Conservation (phyloP, 2,113 vertebrate species). For the Phycodurus eques region DNA sequence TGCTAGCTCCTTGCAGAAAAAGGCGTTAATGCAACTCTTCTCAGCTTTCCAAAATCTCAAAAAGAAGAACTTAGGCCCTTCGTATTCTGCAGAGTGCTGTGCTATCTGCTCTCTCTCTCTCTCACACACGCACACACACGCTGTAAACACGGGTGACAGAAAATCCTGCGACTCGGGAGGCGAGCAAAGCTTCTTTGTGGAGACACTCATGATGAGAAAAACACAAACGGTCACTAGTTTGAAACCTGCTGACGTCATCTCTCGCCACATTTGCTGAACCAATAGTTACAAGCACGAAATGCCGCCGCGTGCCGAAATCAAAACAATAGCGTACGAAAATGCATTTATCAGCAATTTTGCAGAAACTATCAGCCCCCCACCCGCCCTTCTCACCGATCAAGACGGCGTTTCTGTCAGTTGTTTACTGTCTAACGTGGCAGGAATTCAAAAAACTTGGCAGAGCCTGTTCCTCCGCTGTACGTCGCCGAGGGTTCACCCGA, state of each 20-base stretch:
- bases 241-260: slow-evolving; percentile 86
- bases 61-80: slow-evolving; percentile 35
- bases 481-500: slow-evolving; percentile 72
- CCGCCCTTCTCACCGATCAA: slow-evolving; percentile 16
- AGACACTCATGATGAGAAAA: slow-evolving; percentile 55
- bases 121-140: slow-evolving; percentile 33
- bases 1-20: slow-evolving; percentile 49
- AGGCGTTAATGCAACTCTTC: slow-evolving; percentile 44
- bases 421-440: slow-evolving; percentile 67
- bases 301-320: slow-evolving; percentile 29
- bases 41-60: slow-evolving; percentile 46
- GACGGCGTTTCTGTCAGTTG: slow-evolving; percentile 55
- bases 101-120: slow-evolving; percentile 1
- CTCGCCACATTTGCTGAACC: slow-evolving; percentile 86
- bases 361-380: slow-evolving; percentile 9
- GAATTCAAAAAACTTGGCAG: slow-evolving; percentile 70
- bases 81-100: slow-evolving; percentile 23
- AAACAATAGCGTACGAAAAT: slow-evolving; percentile 62
- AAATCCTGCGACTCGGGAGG: background rate
- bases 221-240: slow-evolving; percentile 70
- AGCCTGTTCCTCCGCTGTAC: slow-evolving; percentile 61
- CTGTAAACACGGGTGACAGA: background rate
- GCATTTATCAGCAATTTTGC: slow-evolving; percentile 20
- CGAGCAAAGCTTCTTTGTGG: background rate
- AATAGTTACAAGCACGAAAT: slow-evolving; percentile 52